Evolutionary conservation across 2,888 invertebrate species (phyloP), one percentile per base, ranked within the genome.

Genomic region (Epirrita christyi): DNA sequence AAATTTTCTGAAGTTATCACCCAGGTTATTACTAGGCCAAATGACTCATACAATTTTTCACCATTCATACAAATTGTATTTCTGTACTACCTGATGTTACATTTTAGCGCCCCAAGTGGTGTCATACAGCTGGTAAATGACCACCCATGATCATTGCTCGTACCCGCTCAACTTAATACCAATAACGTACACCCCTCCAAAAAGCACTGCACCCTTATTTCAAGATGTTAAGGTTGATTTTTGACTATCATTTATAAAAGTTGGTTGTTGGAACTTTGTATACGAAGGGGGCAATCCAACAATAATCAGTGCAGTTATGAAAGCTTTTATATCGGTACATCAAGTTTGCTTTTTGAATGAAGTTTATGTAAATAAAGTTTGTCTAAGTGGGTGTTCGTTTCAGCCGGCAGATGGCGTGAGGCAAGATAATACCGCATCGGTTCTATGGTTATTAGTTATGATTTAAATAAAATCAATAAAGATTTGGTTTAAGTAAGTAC

Each of bases 321-420:
- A 37, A 43, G 15, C 32, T 59, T 53, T 36, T 37, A 4, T 27
- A 6, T 1, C 0, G 0, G 4, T 11, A 28, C 0, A 9, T 40
- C 50, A 51, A 32, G 29, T 42, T 15, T 61, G 46, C 58, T 38
- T 63, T 71, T 66, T 57, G 54, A 37, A 15, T 42, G 29, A 36
- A n/a, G 32, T 29, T 29, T 6, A 13, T 40, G 14, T 41, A 13
- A 3, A 21, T 21, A 21, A 21, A 37, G 29, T 42, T 27, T 11
- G 43, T 36, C 56, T 27, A 44, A 55, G 59, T 64, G 70, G 67
- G 67, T 72, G 72, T 74, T 72, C 63, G 50, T 62, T 64, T 66
- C 65, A 9, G 68, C 69, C 81, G 84, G 80, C 91, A 91, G 90
- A 89, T 91, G 90, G 88, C 81, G 84, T 64, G 68, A 76, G 70